These are phyloP conservation scores for Heliangelus exortis DNA, from an alignment of 2,797 vertebrate species.

Conservation along the genomic window DNA sequence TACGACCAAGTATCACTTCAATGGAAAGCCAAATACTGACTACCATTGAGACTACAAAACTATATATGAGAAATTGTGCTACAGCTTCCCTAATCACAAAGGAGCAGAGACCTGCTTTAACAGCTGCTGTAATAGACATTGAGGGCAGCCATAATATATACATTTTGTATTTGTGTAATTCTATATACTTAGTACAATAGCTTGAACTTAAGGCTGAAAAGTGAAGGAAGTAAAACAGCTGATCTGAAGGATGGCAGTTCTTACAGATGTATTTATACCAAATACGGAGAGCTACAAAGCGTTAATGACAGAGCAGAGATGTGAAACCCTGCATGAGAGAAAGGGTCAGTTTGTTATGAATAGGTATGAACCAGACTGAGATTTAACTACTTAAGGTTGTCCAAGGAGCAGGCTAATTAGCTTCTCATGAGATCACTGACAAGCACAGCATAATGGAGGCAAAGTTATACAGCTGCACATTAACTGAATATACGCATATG, in stretches of 20 bases:
- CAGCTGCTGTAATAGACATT: background rate
- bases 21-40: background rate
- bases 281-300: background rate
- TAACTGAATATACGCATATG: background rate
- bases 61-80: background rate
- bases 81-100: background rate
- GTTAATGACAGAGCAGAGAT: background rate
- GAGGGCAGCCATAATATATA: background rate
- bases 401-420: background rate
- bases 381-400: background rate
- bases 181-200: background rate
- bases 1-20: background rate
- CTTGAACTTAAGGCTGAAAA: background rate
- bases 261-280: background rate
- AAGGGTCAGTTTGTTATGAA: background rate
- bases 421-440: background rate
- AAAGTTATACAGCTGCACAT: background rate
- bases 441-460: background rate
- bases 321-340: background rate
- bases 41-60: background rate
- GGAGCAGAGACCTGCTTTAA: background rate
- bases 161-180: background rate
- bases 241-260: background rate
- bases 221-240: background rate
- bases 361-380: background rate